These are phyloP conservation scores for Sebastes elongatus DNA, from an alignment of 2,797 vertebrate species.

Conservation along the genomic window DNA sequence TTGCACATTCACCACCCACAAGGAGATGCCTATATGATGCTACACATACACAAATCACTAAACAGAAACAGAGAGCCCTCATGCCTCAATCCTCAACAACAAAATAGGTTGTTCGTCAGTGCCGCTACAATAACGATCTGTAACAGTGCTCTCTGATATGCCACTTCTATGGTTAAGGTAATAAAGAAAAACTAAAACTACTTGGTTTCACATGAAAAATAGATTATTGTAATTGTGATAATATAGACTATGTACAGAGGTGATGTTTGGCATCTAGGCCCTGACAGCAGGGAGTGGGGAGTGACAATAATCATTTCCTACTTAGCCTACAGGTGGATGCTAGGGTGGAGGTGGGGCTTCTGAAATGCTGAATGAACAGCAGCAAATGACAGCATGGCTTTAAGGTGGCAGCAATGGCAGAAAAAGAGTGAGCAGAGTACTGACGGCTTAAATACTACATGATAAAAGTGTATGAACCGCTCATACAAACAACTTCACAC, in stretches of 20 bases:
- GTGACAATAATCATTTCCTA: not conserved
- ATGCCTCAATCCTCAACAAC: not conserved
- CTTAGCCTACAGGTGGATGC: not conserved
- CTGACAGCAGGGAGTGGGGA: not conserved
- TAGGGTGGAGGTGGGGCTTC: not conserved
- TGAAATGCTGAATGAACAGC: not conserved
- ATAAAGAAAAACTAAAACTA: not conserved
- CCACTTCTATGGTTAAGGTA: not conserved
- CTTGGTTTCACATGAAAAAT: not conserved
- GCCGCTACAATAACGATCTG: not conserved
- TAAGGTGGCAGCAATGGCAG: not conserved
- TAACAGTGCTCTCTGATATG: not conserved
- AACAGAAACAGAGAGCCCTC: not conserved
- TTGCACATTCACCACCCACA: not conserved
- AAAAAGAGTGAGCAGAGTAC: not conserved
- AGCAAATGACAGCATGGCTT: not conserved
- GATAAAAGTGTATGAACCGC: not conserved
- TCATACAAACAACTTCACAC: too few species aligned
- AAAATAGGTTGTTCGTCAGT: not conserved
- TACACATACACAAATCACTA: not conserved
- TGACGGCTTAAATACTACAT: not conserved
- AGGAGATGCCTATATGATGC: not conserved
- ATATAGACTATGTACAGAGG: not conserved
- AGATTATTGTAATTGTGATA: not conserved
- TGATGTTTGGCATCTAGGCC: not conserved